A percentile compares a stretch with the other conserved stretches of the same genome.
phyloP scores from a whole-genome alignment of 1,140 invertebrate species.

The Rhagoletis zephyria region DNA sequence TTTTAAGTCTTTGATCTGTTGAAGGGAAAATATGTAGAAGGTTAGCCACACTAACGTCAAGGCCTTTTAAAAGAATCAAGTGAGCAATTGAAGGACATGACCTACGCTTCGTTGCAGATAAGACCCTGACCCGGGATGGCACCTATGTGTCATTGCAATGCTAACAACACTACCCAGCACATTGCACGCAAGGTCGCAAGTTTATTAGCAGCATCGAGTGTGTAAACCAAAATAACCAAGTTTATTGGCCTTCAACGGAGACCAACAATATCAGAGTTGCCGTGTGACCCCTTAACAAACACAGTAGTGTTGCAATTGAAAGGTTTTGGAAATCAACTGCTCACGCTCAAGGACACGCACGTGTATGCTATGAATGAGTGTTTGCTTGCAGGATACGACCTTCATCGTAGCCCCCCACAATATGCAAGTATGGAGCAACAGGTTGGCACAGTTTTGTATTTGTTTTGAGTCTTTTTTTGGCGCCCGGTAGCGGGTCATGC shows the following conservation, averaged over 20 bases:
- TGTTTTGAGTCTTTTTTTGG: background rate
- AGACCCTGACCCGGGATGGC: slow-evolving; percentile 12
- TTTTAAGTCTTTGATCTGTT: slow-evolving; percentile 69
- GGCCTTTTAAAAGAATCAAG: background rate
- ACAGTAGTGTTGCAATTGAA: background rate
- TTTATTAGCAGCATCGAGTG: background rate
- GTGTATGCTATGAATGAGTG: slow-evolving; percentile 21
- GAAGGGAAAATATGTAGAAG: background rate
- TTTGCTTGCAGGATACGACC: background rate
- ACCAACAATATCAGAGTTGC: background rate
- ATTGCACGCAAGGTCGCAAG: background rate
- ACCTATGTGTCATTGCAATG: background rate
- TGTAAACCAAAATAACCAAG: slow-evolving; percentile 38
- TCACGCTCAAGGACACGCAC: background rate
- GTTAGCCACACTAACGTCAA: background rate
- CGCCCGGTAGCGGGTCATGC: slow-evolving; percentile 12
- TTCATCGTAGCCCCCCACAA: slow-evolving; percentile 21
- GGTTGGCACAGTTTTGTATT: background rate
- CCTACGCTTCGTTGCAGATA: background rate
- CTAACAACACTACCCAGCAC: background rate
- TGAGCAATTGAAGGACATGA: slow-evolving; percentile 25
- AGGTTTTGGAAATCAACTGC: background rate
- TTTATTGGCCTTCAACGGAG: slow-evolving; percentile 44
- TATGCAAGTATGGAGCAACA: slow-evolving; percentile 17
- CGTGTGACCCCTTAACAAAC: background rate